Conservation (phyloP, 2,888 invertebrate genomes). For the Tenthredo distinguenda region DNA sequence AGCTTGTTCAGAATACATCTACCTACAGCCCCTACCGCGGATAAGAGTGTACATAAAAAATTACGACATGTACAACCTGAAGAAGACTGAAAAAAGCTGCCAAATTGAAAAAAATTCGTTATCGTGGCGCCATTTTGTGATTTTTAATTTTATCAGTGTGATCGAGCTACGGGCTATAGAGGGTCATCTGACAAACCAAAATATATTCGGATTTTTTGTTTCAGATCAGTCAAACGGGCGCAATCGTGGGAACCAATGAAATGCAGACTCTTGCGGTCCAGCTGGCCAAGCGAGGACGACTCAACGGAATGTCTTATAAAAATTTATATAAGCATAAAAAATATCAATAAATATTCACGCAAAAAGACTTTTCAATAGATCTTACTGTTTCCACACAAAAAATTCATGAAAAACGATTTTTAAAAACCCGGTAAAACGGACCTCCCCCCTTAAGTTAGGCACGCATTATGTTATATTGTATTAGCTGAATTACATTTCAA, state of each 20-base stretch:
- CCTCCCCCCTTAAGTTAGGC: no score
- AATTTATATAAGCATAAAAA: slow-evolving; percentile 21
- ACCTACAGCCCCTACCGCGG: slow-evolving; percentile 31
- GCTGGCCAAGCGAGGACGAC: slow-evolving; percentile 8
- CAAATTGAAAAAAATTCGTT: slow-evolving; percentile 27
- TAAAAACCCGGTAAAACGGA: slow-evolving; percentile 21
- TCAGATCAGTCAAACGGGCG: slow-evolving; percentile 35
- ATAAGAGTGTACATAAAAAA: slow-evolving; percentile 21
- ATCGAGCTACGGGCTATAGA: neutral
- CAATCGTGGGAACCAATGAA: slow-evolving; percentile 39
- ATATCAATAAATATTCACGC: slow-evolving; percentile 35
- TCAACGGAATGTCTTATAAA: slow-evolving; percentile 33
- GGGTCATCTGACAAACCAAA: no score
- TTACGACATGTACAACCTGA: slow-evolving; percentile 26
- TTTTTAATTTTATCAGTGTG: slow-evolving; percentile 16
- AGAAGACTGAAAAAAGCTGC: slow-evolving; percentile 39
- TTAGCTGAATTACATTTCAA: no score
- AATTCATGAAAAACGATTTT: slow-evolving; percentile 28
- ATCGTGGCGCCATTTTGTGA: slow-evolving; percentile 17
- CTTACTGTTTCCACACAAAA: slow-evolving; percentile 22
- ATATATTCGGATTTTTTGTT: neutral
- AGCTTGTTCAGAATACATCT: slow-evolving; percentile 30
- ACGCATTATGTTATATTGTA: no score
- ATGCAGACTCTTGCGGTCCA: slow-evolving; percentile 42
- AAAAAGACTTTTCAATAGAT: slow-evolving; percentile 18